Conservation (phyloP, 2,797 vertebrate genomes). For the Podargus strigoides region DNA sequence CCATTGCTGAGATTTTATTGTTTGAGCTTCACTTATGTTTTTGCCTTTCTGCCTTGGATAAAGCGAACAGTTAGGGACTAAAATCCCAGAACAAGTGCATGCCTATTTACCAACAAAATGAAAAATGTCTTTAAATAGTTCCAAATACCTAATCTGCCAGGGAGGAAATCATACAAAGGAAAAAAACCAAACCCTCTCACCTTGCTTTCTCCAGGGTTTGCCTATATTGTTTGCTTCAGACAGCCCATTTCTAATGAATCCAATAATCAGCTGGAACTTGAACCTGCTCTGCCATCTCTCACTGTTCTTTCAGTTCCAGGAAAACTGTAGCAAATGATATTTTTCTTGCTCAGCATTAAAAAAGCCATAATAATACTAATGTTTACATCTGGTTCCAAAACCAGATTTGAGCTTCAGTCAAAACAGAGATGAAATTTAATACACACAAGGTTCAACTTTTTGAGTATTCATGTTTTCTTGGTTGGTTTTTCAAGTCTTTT, state of each 20-base stretch:
- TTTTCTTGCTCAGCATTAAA: conserved; percentile 49
- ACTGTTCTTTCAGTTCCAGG: conserved; percentile 40
- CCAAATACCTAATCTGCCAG: not conserved
- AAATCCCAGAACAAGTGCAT: conserved; percentile 48
- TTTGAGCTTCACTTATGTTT: conserved; percentile 43
- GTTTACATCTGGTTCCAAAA: conserved; percentile 45
- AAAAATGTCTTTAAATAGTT: conserved; percentile 9
- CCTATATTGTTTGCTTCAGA: not conserved
- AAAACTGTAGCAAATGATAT: not conserved
- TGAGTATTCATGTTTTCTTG: not conserved
- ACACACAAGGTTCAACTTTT: not conserved
- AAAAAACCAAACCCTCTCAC: not conserved
- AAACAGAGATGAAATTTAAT: conserved; percentile 49
- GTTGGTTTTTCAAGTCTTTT: not conserved
- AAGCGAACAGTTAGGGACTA: not conserved
- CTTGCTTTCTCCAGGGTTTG: not conserved
- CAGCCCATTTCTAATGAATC: conserved; percentile 8
- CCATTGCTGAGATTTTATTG: conserved; percentile 50
- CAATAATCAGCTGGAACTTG: conserved; percentile 34
- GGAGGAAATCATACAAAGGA: not conserved
- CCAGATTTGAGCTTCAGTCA: conserved; percentile 30
- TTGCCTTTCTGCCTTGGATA: conserved; percentile 22
- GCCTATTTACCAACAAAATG: conserved; percentile 41
- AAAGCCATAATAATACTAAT: conserved; percentile 30
- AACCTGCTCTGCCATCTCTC: conserved; percentile 33